Conservation (phyloP, 2,113 vertebrate genomes). For the Phyllopteryx taeniolatus region DNA sequence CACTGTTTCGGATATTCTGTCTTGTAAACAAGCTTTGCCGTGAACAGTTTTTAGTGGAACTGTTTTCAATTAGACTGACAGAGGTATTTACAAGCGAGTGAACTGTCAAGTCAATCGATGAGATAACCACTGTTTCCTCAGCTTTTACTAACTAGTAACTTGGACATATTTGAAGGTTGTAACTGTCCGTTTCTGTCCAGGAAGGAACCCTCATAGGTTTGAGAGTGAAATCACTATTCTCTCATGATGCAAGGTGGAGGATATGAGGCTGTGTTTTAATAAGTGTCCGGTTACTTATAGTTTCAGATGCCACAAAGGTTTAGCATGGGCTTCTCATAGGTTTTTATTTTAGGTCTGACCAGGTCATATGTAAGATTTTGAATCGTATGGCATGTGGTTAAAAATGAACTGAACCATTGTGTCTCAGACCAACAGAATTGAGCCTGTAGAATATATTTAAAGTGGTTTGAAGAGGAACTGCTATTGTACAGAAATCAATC, state of each 20-base stretch:
- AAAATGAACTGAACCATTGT: not conserved
- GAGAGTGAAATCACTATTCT: not conserved
- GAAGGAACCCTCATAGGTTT: constrained; percentile 1
- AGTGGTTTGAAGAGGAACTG: not conserved
- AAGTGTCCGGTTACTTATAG: not conserved
- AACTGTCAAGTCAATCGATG: not conserved
- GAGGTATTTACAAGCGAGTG: not conserved
- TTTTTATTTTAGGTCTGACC: not conserved
- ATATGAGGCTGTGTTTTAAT: not conserved
- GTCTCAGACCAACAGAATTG: not conserved
- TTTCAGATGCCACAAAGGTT: not conserved
- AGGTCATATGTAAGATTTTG: not conserved
- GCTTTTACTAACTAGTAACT: not conserved
- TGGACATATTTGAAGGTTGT: not conserved
- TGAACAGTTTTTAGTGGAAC: not conserved
- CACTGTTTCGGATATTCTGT: not conserved
- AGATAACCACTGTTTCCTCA: not conserved
- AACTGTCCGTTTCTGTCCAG: not conserved
- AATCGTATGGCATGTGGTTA: not conserved
- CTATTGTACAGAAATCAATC: not conserved
- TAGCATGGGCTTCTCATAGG: not conserved
- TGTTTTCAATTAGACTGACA: constrained; percentile 1
- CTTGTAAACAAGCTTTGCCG: not conserved
- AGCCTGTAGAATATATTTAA: not conserved
- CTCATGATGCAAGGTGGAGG: not conserved